Percentiles rank a stretch among this genome's conserved stretches.
Conservation (phyloP, 2,888 invertebrate genomes). For the Blastobasis lacticolella region DNA sequence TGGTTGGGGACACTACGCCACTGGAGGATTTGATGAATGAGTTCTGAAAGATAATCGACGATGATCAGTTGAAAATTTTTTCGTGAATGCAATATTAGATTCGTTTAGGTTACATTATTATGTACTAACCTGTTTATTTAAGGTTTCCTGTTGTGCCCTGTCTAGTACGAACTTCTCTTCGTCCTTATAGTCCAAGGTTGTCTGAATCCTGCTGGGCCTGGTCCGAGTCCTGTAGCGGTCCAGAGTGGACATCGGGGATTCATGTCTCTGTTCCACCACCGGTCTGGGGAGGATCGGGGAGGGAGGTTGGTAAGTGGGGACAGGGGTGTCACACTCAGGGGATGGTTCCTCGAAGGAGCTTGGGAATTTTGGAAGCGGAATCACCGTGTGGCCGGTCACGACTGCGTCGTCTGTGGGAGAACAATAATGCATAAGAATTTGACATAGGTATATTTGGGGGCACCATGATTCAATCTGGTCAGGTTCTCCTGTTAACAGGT, state of each 20-base stretch:
- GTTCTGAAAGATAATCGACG: slow-evolving; percentile 35
- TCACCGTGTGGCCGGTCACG: slow-evolving; percentile 77
- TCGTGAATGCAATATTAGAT: background rate
- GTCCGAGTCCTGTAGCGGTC: slow-evolving; percentile 62
- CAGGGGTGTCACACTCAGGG: slow-evolving; percentile 48
- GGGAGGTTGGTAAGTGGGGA: slow-evolving; percentile 45
- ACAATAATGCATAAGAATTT: background rate
- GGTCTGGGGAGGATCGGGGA: slow-evolving; percentile 51
- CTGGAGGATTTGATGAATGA: slow-evolving; percentile 62
- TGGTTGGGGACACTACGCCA: slow-evolving; percentile 55
- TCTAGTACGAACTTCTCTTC: slow-evolving; percentile 84
- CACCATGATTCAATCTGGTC: too few relatives aligned
- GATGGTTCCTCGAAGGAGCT: slow-evolving; percentile 63
- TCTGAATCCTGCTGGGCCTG: slow-evolving; percentile 53
- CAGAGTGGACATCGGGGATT: slow-evolving; percentile 61
- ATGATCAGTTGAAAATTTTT: background rate
- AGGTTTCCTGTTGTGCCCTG: slow-evolving; percentile 73
- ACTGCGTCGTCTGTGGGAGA: slow-evolving; percentile 71
- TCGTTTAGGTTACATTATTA: background rate
- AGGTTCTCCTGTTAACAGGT: too few relatives aligned
- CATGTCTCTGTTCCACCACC: slow-evolving; percentile 32
- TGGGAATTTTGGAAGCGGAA: slow-evolving; percentile 77
- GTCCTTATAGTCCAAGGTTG: slow-evolving; percentile 43
- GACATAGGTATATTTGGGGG: too few relatives aligned
- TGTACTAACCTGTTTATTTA: slow-evolving; percentile 60